A percentile compares a stretch with the other conserved stretches of the same genome.
These are phyloP conservation scores for Andricus grossulariae DNA, from an alignment of 1,140 invertebrate species.

Conservation along the genomic window DNA sequence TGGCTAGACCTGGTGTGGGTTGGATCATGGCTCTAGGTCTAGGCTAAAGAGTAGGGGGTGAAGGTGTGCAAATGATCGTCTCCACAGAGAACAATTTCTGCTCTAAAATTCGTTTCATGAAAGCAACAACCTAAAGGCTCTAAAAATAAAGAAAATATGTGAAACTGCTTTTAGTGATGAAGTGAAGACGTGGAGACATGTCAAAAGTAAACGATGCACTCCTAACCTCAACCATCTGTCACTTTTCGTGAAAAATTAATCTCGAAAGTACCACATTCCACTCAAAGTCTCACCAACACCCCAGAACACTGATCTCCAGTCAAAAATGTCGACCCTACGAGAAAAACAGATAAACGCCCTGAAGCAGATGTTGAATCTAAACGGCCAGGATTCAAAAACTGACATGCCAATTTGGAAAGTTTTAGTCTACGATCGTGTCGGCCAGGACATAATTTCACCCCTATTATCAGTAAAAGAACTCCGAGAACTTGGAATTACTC, in stretches of 20 bases:
- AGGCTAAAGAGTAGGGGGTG: too few relatives aligned
- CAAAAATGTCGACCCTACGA: slow-evolving; percentile 81
- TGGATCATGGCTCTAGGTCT: too few relatives aligned
- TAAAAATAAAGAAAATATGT: neutral
- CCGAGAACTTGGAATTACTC: slow-evolving; percentile 95
- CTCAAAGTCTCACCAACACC: neutral
- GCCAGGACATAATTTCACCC: slow-evolving; percentile 99
- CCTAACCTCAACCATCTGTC: slow-evolving; percentile 21
- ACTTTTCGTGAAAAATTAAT: neutral
- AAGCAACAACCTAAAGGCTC: neutral
- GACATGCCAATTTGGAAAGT: slow-evolving; percentile 96
- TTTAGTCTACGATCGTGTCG: slow-evolving; percentile 95
- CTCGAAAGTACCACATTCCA: neutral
- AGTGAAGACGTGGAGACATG: slow-evolving; percentile 20
- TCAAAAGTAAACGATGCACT: slow-evolving; percentile 1
- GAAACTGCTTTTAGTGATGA: neutral
- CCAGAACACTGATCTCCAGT: neutral
- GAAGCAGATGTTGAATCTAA: slow-evolving; percentile 96
- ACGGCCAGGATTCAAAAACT: slow-evolving; percentile 85
- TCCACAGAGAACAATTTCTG: too few relatives aligned
- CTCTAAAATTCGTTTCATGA: neutral
- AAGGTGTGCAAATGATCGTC: too few relatives aligned
- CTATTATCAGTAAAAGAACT: slow-evolving; percentile 97
- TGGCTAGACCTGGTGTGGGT: too few relatives aligned
- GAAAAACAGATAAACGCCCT: slow-evolving; percentile 90